Conservation (phyloP, 2,113 vertebrate genomes). For the Cyphomyrus discorhynchus region DNA sequence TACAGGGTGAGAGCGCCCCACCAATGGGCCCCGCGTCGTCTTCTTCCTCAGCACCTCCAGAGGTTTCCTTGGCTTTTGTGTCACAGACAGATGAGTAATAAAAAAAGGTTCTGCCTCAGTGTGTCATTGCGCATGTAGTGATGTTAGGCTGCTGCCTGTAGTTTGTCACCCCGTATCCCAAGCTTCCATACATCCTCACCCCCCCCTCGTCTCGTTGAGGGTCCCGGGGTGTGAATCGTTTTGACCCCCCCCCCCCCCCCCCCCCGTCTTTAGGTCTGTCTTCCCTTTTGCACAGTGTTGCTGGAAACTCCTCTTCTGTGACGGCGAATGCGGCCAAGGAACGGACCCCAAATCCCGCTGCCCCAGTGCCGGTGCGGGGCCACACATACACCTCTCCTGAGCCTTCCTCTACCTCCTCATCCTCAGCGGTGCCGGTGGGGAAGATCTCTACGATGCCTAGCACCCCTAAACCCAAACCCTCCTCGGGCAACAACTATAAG, state of each 20-base stretch:
- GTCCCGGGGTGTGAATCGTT: neutral
- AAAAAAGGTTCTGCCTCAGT: neutral
- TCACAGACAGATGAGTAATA: neutral
- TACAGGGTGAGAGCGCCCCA: slow-evolving; percentile 65
- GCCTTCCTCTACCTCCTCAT: slow-evolving; percentile 28
- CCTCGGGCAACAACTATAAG: slow-evolving; percentile 47
- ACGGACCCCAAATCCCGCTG: slow-evolving; percentile 33
- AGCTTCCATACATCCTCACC: neutral
- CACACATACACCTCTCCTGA: slow-evolving; percentile 35
- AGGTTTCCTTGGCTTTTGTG: neutral
- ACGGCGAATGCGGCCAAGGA: slow-evolving; percentile 17
- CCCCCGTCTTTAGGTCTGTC: slow-evolving; percentile 72
- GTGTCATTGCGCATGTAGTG: neutral
- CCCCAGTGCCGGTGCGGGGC: slow-evolving; percentile 55
- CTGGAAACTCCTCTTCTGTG: slow-evolving; percentile 53
- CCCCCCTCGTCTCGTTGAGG: neutral
- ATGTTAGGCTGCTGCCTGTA: neutral
- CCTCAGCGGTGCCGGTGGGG: slow-evolving; percentile 52
- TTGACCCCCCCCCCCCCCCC: neutral
- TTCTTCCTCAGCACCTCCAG: neutral
- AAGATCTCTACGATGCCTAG: slow-evolving; percentile 69
- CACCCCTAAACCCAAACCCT: slow-evolving; percentile 56
- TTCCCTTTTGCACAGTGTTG: slow-evolving; percentile 83
- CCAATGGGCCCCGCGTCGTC: neutral
- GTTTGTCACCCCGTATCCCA: neutral